Percentiles rank a stretch among this genome's conserved stretches.
phyloP scores from a whole-genome alignment of 2,888 invertebrate species.

The Lithophane semibrunnea region DNA sequence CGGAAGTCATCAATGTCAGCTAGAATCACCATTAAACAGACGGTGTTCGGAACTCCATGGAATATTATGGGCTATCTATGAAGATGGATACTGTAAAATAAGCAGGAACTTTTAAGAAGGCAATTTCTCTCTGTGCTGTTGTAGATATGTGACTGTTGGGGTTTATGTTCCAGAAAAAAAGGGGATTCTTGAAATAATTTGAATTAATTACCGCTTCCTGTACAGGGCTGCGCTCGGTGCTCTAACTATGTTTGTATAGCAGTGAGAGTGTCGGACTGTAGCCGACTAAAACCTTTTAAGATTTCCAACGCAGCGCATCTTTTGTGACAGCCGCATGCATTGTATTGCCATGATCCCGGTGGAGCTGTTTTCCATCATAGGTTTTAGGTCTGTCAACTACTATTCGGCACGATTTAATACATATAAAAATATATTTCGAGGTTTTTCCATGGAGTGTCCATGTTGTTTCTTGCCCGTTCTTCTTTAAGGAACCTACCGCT shows the following conservation, averaged over 20 bases:
- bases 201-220: no score
- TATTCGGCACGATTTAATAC: no score
- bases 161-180: background rate
- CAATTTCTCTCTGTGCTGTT: background rate
- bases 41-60: background rate
- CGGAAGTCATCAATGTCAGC: constrained; percentile 36
- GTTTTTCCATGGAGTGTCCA: background rate
- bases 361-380: background rate
- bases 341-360: rapidly evolving
- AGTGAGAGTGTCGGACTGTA: background rate
- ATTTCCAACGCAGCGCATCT: no score
- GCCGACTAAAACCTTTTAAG: background rate
- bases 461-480: background rate
- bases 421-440: background rate
- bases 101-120: no score
- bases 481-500: background rate
- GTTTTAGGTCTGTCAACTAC: background rate
- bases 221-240: background rate
- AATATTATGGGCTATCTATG: constrained; percentile 17
- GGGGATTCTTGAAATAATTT: background rate
- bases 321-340: no score
- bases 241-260: background rate
- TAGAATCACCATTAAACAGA: background rate
- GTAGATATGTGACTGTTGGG: no score
- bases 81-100: background rate